Evolutionary conservation across 2,113 vertebrate species (phyloP).

Genomic region (Gnathonemus echidnorhynchus): DNA sequence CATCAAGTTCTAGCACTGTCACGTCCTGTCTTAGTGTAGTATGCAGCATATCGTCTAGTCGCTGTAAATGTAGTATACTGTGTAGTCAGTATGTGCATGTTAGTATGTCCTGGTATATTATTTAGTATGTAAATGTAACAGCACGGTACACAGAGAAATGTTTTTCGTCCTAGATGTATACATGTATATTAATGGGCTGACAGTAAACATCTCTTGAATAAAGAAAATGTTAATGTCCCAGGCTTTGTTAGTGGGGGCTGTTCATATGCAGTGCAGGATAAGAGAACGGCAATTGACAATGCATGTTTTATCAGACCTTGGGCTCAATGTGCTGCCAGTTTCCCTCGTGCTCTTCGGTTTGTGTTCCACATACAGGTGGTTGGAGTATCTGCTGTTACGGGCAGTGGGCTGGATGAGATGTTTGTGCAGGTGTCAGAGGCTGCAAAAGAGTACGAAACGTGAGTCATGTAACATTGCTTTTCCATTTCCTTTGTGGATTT

Average conservation of each 20-base stretch:
- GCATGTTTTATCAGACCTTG: not conserved
- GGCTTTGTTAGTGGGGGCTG: not conserved
- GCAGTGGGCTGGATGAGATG: conserved; percentile 81
- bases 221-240: not conserved
- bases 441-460: conserved; percentile 85
- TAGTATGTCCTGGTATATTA: not conserved
- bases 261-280: not conserved
- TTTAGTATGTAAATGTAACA: not conserved
- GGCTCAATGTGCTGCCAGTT: not conserved
- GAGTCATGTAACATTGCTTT: conserved; percentile 30
- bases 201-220: not conserved
- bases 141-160: not conserved
- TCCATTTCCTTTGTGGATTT: not conserved
- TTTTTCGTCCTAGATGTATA: not conserved
- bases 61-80: not conserved
- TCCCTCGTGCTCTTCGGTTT: not conserved
- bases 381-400: conserved; percentile 82
- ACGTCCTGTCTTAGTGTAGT: not conserved
- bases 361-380: conserved; percentile 70
- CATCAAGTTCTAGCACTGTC: not conserved
- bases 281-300: not conserved
- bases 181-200: not conserved
- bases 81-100: not conserved
- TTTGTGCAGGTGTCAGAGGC: conserved; percentile 79
- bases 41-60: not conserved